Base-by-base conservation (phyloP, 2,888 invertebrate species). In the Parapristionchus giblindavisi region DNA sequence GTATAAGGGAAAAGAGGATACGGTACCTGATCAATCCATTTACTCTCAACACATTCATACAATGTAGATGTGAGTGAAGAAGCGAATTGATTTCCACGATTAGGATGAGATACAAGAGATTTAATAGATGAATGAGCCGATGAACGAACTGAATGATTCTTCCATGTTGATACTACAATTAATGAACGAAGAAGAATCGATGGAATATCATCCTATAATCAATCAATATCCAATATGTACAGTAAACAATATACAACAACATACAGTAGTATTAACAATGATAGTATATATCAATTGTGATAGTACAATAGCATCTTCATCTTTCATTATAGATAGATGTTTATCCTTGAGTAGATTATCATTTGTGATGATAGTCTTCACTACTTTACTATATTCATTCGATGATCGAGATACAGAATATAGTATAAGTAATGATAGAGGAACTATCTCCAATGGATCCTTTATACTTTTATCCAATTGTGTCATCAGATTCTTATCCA, bases 391-490 rank as follows among this genome's bases (percentile, higher is more conserved):
- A 11, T 56, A 56, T 56, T 56, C 68, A 24, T 32, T 24, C 11
- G 40, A 40, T 27, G 56, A 71, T 21, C 29, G 70, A 38, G 56
- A 17, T 5, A 68, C 11, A 8, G 38, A 38, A 36, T 71, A 27
- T 4, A 83, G 75, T 3, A 83, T 52, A 38, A 79, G 29, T 34
- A 78, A 61, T 48, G 78, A 76, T 14, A 81, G 48, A 32, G 77
- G 78, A 58, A 81, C 75, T 3, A 77, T 77, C 24, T 73, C 75
- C 2, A 81, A 72, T 38, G 80, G 79, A 40, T 80, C 81, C 74
- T 83, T 83, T 24, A 32, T 52, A 52, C 68, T 52, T 40, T 71
- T 71, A 48, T 68, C 68, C 34, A 68, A 5, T 29, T 29, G 56
- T 24, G 36, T 32, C 40, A 36, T 24, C 40, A 71, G 24, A 27